Evolutionary conservation across 2,113 vertebrate genomes (phyloP), one percentile per base, ranked within the genome.

Genomic region (Cervus canadensis): DNA sequence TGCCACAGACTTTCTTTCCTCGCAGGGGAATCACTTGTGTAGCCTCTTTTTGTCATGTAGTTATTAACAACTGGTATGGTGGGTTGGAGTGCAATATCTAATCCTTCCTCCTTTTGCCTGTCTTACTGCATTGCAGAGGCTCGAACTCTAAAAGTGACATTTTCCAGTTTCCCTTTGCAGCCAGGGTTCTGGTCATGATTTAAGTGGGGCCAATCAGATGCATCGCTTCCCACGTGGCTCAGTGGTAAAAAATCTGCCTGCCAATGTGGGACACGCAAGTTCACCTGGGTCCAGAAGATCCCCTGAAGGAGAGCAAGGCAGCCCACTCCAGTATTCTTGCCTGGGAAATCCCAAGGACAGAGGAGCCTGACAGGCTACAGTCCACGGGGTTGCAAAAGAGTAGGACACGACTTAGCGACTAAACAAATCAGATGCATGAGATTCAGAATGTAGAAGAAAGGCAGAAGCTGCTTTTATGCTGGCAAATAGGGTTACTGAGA

Each of bases 221-320:
- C 48, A 83, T 28, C 7, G 0, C 40, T 26, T 76, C 15, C 40
- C 71, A 76, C 1, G 23, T 43, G 40, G 12, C 40, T 76, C 0
- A 7, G 71, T 43, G 10, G 67, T 74, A 74, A 74, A 74, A 19
- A 74, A 74, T 74, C 67, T 0, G 2, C 67, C 67, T 25, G 36
- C 10, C 67, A 74, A 25, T 74, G 19, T 74, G 23, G 40, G 71
- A 3, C 71, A 4, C 0, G 2, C 71, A 76, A 43, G 40, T 43
- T 76, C 1, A 43, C 23, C 67, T 40, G 21, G 36, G 40, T 43
- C 21, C 43, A 6, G 40, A 26, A 0, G 6, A 76, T 43, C 40
- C 71, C 23, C 71, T 43, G 71, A 40, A 43, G 40, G 36, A 76
- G 12, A 26, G 40, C 11, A 76, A 43, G 40, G 23, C 23, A 76